Conservation (phyloP, 2,113 vertebrate genomes). For the Crotalus viridis region DNA sequence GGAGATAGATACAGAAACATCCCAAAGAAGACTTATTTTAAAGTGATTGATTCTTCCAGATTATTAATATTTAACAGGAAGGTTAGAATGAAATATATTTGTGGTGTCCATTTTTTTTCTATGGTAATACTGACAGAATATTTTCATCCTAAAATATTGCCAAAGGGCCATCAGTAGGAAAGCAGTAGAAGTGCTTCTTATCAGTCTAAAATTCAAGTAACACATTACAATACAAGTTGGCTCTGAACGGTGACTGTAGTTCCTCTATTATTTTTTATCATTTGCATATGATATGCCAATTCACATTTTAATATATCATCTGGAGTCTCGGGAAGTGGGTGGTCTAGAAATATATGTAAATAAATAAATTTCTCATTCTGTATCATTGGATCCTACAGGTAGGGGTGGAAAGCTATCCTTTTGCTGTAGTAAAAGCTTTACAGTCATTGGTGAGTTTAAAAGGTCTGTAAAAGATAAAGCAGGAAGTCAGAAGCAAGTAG, state of each 20-base stretch:
- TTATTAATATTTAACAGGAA: not conserved
- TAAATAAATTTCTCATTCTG: not conserved
- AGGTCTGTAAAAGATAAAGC: not conserved
- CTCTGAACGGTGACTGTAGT: not conserved
- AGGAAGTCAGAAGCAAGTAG: not conserved
- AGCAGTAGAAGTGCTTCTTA: not conserved
- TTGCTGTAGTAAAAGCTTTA: not conserved
- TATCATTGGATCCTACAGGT: not conserved
- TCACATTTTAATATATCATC: not conserved
- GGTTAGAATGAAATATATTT: not conserved
- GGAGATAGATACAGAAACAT: not conserved
- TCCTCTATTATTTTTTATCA: not conserved
- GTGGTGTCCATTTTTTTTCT: not conserved
- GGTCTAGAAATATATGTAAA: not conserved
- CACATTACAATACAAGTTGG: not conserved
- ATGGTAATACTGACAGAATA: not conserved
- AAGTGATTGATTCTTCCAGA: not conserved
- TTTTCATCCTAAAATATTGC: not conserved
- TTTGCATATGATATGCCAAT: not conserved
- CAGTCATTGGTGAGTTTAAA: constrained; percentile 30
- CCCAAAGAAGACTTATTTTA: not conserved
- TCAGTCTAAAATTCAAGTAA: not conserved
- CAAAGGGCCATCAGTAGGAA: not conserved
- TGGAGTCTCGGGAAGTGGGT: not conserved
- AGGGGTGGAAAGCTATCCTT: not conserved